These are phyloP conservation scores for Ophion ellenae DNA, from an alignment of 2,888 invertebrate genomes.

Conservation along the genomic window DNA sequence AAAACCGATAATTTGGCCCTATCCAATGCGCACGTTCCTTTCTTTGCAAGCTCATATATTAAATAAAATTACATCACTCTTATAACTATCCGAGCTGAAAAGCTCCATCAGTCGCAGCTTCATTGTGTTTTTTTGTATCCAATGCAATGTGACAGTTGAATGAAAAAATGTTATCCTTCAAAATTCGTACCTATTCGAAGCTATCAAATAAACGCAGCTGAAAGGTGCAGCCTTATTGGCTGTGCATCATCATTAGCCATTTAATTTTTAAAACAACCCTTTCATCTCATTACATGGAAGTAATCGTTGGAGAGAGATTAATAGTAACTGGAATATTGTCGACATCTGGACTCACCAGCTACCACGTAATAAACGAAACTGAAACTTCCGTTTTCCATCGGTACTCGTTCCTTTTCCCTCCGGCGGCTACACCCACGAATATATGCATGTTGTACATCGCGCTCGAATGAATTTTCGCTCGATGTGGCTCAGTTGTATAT, in stretches of 20 bases:
- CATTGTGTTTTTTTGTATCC: background rate
- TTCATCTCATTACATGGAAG: constrained; percentile 29
- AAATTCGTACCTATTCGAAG: background rate
- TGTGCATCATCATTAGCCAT: constrained; percentile 27
- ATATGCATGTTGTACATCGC: constrained; percentile 20
- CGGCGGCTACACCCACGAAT: background rate
- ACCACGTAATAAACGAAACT: constrained; percentile 26
- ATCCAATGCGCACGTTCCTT: no score
- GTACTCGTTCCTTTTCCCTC: constrained; percentile 11
- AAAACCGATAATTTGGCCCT: no score
- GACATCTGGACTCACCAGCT: constrained; percentile 34
- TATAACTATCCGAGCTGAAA: background rate
- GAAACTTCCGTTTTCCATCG: constrained; percentile 55
- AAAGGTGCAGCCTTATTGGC: background rate
- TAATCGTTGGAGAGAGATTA: constrained; percentile 14
- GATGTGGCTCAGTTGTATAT: constrained; percentile 22
- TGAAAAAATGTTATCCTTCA: background rate
- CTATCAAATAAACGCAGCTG: background rate
- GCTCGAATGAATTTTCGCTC: constrained; percentile 54
- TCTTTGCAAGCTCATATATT: background rate
- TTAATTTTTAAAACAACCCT: constrained; percentile 62
- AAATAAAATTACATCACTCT: background rate
- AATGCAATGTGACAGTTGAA: background rate
- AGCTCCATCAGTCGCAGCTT: background rate
- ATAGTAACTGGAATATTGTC: constrained; percentile 42